Evolutionary conservation across 2,113 vertebrate genomes (phyloP).

Genomic region (Heliornis fulica): DNA sequence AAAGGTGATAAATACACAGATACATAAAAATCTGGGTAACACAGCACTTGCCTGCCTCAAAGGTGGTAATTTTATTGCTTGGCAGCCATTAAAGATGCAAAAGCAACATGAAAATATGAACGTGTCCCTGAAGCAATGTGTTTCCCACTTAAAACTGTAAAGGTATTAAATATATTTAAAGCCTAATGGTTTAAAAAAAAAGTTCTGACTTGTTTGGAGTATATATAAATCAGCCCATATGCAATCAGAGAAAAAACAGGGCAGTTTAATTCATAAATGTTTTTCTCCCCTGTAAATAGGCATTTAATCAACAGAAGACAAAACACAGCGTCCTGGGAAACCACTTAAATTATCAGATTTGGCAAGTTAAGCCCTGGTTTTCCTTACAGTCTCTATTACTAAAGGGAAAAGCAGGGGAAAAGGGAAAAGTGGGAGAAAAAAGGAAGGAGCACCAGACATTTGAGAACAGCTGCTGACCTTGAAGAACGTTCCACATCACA

Average conservation of each 20-base stretch:
- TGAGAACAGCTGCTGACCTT: not conserved
- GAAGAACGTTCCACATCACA: not conserved
- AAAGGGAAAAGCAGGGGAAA: not conserved
- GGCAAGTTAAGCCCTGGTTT: not conserved
- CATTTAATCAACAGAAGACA: slow-evolving; percentile 21
- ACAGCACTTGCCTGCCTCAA: not conserved
- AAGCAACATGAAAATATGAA: not conserved
- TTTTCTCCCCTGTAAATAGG: not conserved
- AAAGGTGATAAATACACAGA: not conserved
- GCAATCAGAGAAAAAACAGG: not conserved
- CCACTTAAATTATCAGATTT: not conserved
- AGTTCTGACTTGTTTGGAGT: not conserved
- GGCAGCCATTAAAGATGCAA: not conserved
- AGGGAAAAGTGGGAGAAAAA: no score
- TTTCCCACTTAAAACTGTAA: not conserved
- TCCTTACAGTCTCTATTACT: not conserved
- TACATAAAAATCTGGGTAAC: not conserved
- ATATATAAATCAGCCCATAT: not conserved
- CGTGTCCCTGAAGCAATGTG: not conserved
- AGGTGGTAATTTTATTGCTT: not conserved
- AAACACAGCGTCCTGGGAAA: not conserved
- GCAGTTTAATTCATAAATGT: not conserved
- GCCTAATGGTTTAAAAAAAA: not conserved
- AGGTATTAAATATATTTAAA: not conserved
- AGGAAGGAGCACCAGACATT: not conserved